A percentile compares a stretch with the other conserved stretches of the same genome.
These are phyloP conservation scores for Condylura cristata DNA, from an alignment of 2,113 vertebrate genomes.

Conservation along the genomic window DNA sequence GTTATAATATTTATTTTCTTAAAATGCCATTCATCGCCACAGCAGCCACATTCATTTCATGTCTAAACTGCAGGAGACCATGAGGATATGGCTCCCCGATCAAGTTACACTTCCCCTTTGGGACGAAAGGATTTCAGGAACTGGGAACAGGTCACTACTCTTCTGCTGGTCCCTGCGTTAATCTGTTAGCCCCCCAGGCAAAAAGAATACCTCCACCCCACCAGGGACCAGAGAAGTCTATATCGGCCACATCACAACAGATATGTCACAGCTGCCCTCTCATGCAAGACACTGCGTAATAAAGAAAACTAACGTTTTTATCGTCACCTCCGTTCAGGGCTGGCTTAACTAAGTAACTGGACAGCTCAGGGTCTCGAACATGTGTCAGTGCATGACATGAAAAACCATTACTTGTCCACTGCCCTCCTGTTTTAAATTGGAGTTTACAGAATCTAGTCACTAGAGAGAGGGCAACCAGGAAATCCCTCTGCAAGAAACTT, in stretches of 20 bases:
- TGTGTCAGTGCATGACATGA: neutral
- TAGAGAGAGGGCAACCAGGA: neutral
- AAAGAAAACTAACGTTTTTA: slow-evolving; percentile 19
- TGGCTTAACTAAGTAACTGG: neutral
- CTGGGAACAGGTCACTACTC: neutral
- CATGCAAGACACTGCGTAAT: neutral
- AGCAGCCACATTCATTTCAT: slow-evolving; percentile 77
- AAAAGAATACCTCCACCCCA: neutral
- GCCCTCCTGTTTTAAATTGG: neutral
- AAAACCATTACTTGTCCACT: neutral
- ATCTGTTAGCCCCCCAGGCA: neutral
- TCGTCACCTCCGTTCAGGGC: neutral
- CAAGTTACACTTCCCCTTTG: neutral
- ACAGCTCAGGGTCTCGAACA: neutral
- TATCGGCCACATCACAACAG: neutral
- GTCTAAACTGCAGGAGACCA: slow-evolving; percentile 11
- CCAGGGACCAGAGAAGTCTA: neutral
- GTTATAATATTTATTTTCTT: slow-evolving; percentile 87
- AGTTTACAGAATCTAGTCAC: neutral
- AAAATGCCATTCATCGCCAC: slow-evolving; percentile 74
- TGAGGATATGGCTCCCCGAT: neutral
- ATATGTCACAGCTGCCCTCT: neutral
- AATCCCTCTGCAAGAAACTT: neutral
- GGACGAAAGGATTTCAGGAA: neutral
- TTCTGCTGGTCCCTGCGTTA: neutral